Percentiles rank a stretch among this genome's conserved stretches.
Evolutionary conservation across 1,140 invertebrate genomes (phyloP).

Genomic region (Lysiphlebus fabarum): DNA sequence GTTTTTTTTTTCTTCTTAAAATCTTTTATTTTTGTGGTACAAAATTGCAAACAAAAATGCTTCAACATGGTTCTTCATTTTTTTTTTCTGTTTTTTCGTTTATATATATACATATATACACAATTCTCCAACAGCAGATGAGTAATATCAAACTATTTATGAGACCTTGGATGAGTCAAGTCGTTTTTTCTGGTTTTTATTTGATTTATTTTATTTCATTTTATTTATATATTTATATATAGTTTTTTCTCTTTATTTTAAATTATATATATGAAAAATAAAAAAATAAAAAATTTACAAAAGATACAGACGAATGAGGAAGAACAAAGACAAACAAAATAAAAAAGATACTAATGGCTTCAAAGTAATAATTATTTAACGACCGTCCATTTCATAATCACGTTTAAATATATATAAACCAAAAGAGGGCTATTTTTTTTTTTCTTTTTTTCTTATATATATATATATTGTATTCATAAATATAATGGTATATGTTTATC

Average conservation of each 20-base stretch:
- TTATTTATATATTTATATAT: slow-evolving; percentile 5
- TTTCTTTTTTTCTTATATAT: no score
- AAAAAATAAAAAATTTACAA: neutral
- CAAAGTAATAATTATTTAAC: slow-evolving; percentile 17
- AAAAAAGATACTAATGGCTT: slow-evolving; percentile 9
- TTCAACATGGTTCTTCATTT: slow-evolving; percentile 12
- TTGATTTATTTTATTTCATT: slow-evolving; percentile 1
- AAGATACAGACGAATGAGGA: neutral
- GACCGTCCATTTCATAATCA: slow-evolving; percentile 21
- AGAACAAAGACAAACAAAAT: neutral
- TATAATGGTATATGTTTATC: no score
- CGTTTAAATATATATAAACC: slow-evolving; percentile 12
- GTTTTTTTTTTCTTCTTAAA: neutral
- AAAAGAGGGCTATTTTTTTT: no score
- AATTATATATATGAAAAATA: slow-evolving; percentile 3
- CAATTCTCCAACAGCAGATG: neutral
- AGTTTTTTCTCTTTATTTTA: neutral
- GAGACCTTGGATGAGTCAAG: neutral
- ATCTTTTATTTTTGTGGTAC: neutral
- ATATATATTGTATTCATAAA: no score
- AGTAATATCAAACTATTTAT: slow-evolving; percentile 16
- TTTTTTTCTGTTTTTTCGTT: no score
- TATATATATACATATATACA: no score
- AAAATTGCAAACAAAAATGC: neutral
- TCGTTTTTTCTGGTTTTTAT: neutral